Conservation (phyloP, 2,113 vertebrate genomes). For the Cricetomys ansorgei region DNA sequence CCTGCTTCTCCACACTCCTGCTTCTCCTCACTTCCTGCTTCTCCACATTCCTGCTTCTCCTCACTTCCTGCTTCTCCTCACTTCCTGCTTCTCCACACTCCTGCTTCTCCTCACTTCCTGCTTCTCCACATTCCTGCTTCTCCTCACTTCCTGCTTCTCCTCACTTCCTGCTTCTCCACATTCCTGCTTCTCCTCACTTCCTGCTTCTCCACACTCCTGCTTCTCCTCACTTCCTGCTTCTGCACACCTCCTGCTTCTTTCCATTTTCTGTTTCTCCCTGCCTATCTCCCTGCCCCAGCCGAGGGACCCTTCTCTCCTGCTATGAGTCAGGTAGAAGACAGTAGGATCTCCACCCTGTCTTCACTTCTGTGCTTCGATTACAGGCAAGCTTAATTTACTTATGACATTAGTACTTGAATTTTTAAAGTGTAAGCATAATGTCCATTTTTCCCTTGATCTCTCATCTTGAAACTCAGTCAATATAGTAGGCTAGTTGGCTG, state of each 20-base stretch:
- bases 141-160: not conserved
- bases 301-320: not conserved
- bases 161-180: not conserved
- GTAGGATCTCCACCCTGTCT: not conserved
- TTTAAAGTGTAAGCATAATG: slow-evolving; percentile 7
- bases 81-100: not conserved
- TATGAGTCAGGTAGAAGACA: not conserved
- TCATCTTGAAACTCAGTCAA: not conserved
- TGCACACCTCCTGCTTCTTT: not conserved
- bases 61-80: no score
- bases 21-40: no score
- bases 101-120: not conserved
- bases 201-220: not conserved
- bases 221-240: not conserved
- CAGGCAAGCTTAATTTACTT: not conserved
- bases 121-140: no score
- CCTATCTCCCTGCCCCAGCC: not conserved
- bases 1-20: no score
- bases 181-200: not conserved
- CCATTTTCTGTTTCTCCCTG: not conserved
- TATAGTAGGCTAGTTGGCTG: not conserved
- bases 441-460: not conserved
- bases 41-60: no score
- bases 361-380: not conserved
- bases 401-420: not conserved